A percentile compares a stretch with the other conserved stretches of the same genome.
phyloP scores from a whole-genome alignment of 2,888 invertebrate species.

The Cheilosia vernalis region DNA sequence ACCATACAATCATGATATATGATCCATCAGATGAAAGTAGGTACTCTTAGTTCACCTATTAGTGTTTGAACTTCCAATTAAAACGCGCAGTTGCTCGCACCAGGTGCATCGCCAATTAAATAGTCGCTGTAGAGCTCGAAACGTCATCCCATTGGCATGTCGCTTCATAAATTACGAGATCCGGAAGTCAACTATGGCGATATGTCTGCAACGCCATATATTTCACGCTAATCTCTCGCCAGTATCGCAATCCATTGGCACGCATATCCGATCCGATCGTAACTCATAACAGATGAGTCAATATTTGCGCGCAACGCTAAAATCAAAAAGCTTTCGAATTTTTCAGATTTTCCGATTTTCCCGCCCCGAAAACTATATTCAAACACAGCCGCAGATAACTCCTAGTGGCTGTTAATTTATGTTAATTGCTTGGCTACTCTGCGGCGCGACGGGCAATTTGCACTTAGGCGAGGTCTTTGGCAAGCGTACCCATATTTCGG shows the following conservation, averaged over 20 bases:
- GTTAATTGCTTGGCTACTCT: constrained; percentile 71
- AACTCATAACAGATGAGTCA: constrained; percentile 54
- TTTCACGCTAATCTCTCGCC: constrained; percentile 63
- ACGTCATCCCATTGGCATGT: constrained; percentile 17
- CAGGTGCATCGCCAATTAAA: constrained; percentile 27
- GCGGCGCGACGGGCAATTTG: constrained; percentile 65
- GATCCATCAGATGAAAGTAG: no score
- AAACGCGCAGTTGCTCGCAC: constrained; percentile 17
- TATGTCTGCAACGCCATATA: constrained; percentile 65
- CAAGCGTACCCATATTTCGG: constrained; percentile 30
- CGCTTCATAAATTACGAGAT: constrained; percentile 36
- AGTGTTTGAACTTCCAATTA: constrained; percentile 3
- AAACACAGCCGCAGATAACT: constrained; percentile 34
- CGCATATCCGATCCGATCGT: constrained; percentile 42
- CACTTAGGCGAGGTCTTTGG: constrained; percentile 51
- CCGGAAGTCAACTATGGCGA: constrained; percentile 51
- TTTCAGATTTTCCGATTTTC: neutral
- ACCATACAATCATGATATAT: no score
- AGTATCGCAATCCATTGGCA: constrained; percentile 23
- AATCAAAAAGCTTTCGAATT: constrained; percentile 5
- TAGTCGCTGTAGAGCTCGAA: constrained; percentile 2
- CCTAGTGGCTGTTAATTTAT: constrained; percentile 71
- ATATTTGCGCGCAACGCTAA: constrained; percentile 32
- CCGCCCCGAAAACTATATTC: constrained; percentile 14
- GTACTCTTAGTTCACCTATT: no score